These are phyloP conservation scores for Bos indicus DNA, from an alignment of 2,113 vertebrate genomes.

Conservation along the genomic window DNA sequence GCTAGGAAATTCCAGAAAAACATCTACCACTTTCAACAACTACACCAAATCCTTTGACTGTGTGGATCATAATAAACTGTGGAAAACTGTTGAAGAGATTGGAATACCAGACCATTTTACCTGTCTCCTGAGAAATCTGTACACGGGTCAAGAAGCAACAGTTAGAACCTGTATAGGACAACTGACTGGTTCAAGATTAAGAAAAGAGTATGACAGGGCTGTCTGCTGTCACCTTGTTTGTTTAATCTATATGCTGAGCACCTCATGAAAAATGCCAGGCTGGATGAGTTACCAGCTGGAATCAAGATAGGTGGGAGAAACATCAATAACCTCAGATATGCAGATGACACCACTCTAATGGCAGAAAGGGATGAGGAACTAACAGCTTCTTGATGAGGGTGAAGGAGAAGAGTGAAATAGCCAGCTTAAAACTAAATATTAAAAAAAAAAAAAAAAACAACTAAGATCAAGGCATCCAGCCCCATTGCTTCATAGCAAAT, in stretches of 20 bases:
- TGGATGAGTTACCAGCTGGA: neutral
- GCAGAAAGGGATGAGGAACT: neutral
- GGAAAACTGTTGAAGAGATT: neutral
- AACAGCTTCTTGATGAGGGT: neutral
- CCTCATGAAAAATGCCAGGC: neutral
- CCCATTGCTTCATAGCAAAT: neutral
- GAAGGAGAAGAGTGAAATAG: neutral
- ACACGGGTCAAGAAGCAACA: neutral
- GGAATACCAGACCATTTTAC: neutral
- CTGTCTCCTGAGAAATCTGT: neutral
- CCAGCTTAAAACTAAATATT: neutral
- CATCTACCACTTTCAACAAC: neutral
- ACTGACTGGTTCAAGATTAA: neutral
- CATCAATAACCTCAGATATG: neutral
- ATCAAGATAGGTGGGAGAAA: neutral
- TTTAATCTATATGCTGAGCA: neutral
- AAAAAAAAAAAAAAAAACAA: neutral
- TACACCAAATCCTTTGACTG: neutral
- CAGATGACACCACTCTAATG: neutral
- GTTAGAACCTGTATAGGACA: neutral
- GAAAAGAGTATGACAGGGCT: neutral
- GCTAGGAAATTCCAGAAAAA: neutral
- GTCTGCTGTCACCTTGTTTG: neutral
- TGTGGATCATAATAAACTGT: neutral
- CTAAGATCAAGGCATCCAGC: fast-evolving